phyloP scores from a whole-genome alignment of 2,113 vertebrate genomes.

The Limanda limanda region DNA sequence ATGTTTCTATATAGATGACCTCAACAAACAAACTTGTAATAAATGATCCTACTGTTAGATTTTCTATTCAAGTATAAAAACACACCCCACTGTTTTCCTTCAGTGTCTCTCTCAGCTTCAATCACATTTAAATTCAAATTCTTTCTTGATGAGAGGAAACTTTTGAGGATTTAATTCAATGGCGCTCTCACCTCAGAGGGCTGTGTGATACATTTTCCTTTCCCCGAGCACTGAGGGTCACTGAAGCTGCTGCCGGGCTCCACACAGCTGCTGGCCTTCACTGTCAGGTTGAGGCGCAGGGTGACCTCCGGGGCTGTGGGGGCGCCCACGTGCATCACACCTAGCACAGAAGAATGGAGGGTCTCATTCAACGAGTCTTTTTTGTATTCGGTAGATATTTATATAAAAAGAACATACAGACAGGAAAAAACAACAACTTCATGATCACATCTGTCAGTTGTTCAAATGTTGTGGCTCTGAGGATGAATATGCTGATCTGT shows the following conservation, averaged over 20 bases:
- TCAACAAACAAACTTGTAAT: too few species aligned
- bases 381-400: neutral
- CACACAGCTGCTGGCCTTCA: constrained; percentile 91
- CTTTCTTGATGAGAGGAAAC: neutral
- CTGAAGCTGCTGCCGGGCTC: constrained; percentile 82
- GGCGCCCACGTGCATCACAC: constrained; percentile 73
- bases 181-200: constrained; percentile 86
- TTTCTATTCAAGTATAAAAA: too few species aligned
- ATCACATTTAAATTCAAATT: too few species aligned
- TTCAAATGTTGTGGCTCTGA: too few species aligned
- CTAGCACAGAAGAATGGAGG: constrained; percentile 47
- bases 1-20: too few species aligned
- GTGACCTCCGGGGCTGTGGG: constrained; percentile 87
- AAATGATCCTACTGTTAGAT: too few species aligned
- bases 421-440: neutral
- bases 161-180: neutral
- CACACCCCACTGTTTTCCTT: too few species aligned
- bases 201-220: constrained; percentile 90
- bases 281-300: constrained; percentile 89
- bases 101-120: too few species aligned
- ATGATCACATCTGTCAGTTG: too few species aligned
- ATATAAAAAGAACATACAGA: neutral
- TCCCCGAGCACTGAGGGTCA: constrained; percentile 88
- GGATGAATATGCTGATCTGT: too few species aligned
- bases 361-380: too few species aligned